Base-by-base conservation (phyloP, 2,888 invertebrate genomes). In the Aspidiotus destructor region DNA sequence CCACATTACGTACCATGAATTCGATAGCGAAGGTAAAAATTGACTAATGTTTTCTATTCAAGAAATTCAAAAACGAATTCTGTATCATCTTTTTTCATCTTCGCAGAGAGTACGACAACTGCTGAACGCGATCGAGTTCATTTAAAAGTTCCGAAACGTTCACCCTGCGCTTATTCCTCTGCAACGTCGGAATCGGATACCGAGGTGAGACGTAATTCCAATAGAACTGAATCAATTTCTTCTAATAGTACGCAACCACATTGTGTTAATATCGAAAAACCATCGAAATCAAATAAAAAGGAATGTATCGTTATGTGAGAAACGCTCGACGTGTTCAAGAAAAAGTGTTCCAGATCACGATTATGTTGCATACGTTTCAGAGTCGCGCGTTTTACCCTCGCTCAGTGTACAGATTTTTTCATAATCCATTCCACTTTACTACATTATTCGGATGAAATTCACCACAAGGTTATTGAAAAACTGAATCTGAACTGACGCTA, bases 171-270 rank as follows among this genome's bases (percentile, higher is more conserved):
- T 28, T 28, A 28, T 28, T 79, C 80, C n/a, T 79, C 80, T 57
- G 81, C 81, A 73, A 79, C 83, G 70, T 84, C 85, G 70, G 84
- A 83, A 75, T 83, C 83, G 69, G 86, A 86, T 78, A 86, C 86
- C 73, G 87, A 87, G 86, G 87, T 86, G 84, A 81, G 82, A 53
- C 70, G 60, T 69, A 28, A 60, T 44, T 44, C 60, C 58, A 65
- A 17, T n/a, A 28, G 28, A 28, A 28, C 28, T 28, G 28, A 28
- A 28, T 28, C 28, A 28, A 28, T 28, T 16, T 42, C 65, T 44
- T 65, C 65, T 40, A 40, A 65, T 28, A 13, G 40, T 28, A 44
- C 65, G 57, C 28, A 28, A 28, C 28, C 28, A 28, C 28, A 28
- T 28, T 28, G 28, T 28, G 5, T 28, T 5, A 28, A 28, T 28